A percentile compares a stretch with the other conserved stretches of the same genome.
Evolutionary conservation across 2,888 invertebrate genomes (phyloP).

Genomic region (Lycophotia porphyrea): DNA sequence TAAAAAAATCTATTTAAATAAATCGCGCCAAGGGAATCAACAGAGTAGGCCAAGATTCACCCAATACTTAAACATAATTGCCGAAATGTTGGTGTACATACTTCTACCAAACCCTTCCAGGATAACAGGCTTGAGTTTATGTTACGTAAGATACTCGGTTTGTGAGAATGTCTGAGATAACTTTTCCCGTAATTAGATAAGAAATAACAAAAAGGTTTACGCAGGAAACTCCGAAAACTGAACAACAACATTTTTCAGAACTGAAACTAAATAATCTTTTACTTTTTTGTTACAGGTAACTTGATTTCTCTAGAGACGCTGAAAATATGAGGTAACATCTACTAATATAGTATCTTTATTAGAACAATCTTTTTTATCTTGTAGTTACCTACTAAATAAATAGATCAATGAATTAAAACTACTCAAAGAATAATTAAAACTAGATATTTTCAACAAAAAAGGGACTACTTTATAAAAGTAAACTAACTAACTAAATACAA

Average conservation of each 20-base stretch:
- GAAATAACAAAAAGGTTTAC: constrained; percentile 4
- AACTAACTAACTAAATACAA: too few species aligned
- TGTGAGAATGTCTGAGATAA: not conserved
- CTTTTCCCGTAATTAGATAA: not conserved
- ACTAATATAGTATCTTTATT: not conserved
- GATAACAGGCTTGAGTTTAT: not conserved
- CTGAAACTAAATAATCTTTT: constrained; percentile 36
- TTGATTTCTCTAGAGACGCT: constrained; percentile 14
- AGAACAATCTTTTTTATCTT: not conserved
- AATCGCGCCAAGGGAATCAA: too few species aligned
- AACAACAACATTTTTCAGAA: constrained; percentile 16
- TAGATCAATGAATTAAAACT: too few species aligned
- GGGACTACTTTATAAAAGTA: too few species aligned
- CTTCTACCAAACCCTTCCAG: not conserved
- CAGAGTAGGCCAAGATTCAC: too few species aligned
- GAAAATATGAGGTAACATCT: constrained; percentile 42
- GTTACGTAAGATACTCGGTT: not conserved
- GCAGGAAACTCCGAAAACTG: not conserved
- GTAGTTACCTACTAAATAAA: too few species aligned
- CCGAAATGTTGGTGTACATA: not conserved
- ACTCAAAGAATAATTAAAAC: too few species aligned
- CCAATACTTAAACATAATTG: not conserved
- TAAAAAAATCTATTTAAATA: too few species aligned
- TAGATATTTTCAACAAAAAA: too few species aligned
- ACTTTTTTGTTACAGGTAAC: constrained; percentile 53